Base-by-base conservation (phyloP, 2,888 invertebrate genomes). In the Orchesellides sinensis region DNA sequence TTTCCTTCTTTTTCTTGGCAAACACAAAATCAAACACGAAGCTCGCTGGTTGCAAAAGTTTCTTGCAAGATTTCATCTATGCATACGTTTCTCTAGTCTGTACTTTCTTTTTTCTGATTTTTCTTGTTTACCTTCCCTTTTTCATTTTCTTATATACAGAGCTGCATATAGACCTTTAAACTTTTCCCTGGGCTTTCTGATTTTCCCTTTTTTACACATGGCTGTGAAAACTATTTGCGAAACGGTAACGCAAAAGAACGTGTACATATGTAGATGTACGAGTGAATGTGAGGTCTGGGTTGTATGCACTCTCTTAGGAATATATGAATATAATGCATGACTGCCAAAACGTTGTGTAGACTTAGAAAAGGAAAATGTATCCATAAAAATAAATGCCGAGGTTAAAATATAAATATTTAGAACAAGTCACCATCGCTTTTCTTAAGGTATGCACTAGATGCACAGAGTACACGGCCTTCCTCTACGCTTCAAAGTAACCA, bases 121-220 rank as follows among this genome's bases (percentile, higher is more conserved):
- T 56, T 27, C 56, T 25, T 56, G 56, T 3, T 56, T 56, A 14
- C 61, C 52, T 45, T 17, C 56, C 25, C 52, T 23, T 52, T 56
- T 35, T 29, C 52, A 14, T 49, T 49, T 25, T 56, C 54, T 6
- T 54, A 47, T 10, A 45, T 40, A 73, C 19, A 19, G 32, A 61
- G 56, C 63, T 74, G 74, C 65, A 61, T 49, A 25, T 19, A 65
- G 74, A 54, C 74, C 65, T 65, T 74, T 74, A 74, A 65, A 74
- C 74, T 74, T 74, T 56, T 52, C 52, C 17, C 27, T 10, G 49
- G 29, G 61, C 19, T 73, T 61, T 73, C 61, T 73, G 61, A 73
- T 73, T 73, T 73, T 73, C 73, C 25, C 56, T n/a, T 69, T 29
- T 73, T 19, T 61, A 61, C 32, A 73, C 61, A 73, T 59, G 70